Conservation (phyloP, 2,113 vertebrate genomes). For the Boulengerochromis microlepis region DNA sequence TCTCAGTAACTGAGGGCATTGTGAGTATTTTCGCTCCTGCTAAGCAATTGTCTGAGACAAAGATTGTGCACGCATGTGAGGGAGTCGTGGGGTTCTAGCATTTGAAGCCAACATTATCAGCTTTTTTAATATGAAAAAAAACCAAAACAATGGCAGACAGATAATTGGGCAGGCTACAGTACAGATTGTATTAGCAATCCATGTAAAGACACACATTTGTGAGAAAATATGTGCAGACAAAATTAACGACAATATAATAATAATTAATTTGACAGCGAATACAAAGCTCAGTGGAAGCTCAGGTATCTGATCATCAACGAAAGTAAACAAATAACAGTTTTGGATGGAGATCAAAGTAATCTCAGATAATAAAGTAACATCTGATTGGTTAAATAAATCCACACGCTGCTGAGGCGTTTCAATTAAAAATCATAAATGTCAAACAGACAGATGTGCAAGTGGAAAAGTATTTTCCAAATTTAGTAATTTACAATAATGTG, state of each 20-base stretch:
- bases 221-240: neutral
- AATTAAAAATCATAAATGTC: neutral
- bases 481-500: neutral
- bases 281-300: neutral
- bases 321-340: neutral
- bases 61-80: constrained; percentile 5
- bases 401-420: neutral
- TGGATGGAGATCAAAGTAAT: neutral
- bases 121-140: neutral
- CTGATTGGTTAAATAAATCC: neutral
- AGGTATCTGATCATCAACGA: neutral
- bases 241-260: neutral
- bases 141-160: neutral
- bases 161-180: neutral
- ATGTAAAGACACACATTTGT: neutral
- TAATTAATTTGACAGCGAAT: neutral
- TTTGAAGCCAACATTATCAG: neutral
- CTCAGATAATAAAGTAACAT: neutral
- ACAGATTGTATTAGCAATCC: neutral
- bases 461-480: neutral
- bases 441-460: neutral
- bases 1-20: constrained; percentile 44
- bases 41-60: constrained; percentile 46
- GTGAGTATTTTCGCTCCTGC: constrained; percentile 40
- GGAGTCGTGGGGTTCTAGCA: neutral